phyloP scores from a whole-genome alignment of 2,113 vertebrate species.

The Chloropsis cyanopogon region DNA sequence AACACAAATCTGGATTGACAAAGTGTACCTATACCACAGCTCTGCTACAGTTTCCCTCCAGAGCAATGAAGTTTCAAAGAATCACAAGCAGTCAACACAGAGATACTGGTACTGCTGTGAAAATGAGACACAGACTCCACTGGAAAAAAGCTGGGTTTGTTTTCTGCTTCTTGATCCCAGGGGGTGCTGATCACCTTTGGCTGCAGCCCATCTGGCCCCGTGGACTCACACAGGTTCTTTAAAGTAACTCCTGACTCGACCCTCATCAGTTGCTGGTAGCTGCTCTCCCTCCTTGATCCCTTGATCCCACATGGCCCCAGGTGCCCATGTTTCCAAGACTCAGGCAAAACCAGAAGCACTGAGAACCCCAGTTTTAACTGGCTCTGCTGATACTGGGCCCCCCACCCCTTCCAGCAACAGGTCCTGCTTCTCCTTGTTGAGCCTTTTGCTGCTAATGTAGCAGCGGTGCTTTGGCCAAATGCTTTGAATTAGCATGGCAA shows the following conservation, averaged over 20 bases:
- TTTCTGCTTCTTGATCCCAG: neutral
- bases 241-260: neutral
- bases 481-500: neutral
- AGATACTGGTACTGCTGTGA: neutral
- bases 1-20: neutral
- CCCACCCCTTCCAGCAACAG: rapidly evolving
- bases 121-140: neutral
- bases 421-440: neutral
- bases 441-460: neutral
- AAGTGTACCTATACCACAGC: neutral
- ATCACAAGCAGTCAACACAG: neutral
- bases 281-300: neutral
- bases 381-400: neutral
- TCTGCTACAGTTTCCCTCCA: neutral
- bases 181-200: neutral
- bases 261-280: neutral
- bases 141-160: neutral
- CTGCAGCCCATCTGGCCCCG: neutral
- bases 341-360: neutral
- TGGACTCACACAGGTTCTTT: rapidly evolving
- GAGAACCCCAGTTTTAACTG: neutral
- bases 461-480: neutral
- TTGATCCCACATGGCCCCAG: neutral
- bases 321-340: neutral
- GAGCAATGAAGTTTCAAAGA: neutral